phyloP scores from a whole-genome alignment of 1,140 invertebrate species.

The Lepidostoma basale region DNA sequence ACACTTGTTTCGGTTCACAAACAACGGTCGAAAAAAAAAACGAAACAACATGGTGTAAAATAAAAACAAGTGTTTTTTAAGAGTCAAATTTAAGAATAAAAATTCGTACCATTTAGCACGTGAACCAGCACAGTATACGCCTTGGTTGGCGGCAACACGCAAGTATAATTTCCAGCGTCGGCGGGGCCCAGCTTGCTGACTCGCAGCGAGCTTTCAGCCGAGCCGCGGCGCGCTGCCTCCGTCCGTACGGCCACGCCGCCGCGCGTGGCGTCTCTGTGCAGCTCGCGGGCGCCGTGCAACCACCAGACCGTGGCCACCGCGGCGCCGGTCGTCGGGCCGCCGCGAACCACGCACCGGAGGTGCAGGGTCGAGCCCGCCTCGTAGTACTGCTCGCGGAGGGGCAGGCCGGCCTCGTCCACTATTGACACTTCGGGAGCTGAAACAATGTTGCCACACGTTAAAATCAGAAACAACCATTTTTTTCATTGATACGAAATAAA shows the following conservation, averaged over 20 bases:
- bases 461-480: background rate
- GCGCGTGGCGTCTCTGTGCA: constrained; percentile 76
- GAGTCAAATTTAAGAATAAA: too few species aligned
- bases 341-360: constrained; percentile 72
- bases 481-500: background rate
- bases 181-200: constrained; percentile 75
- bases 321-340: constrained; percentile 69
- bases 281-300: constrained; percentile 71
- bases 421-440: constrained; percentile 77
- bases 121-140: constrained; percentile 71
- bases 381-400: constrained; percentile 74
- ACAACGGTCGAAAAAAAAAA: too few species aligned
- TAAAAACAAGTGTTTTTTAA: too few species aligned
- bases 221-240: constrained; percentile 4
- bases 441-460: too few species aligned
- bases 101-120: constrained; percentile 71
- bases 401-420: constrained; percentile 72
- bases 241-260: constrained; percentile 69
- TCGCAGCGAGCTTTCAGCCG: constrained; percentile 74
- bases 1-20: too few species aligned
- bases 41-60: background rate
- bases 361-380: constrained; percentile 79
- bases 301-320: constrained; percentile 71
- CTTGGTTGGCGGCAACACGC: constrained; percentile 69
- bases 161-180: constrained; percentile 82